These are phyloP conservation scores for Condylura cristata DNA, from an alignment of 2,113 vertebrate genomes.

Conservation along the genomic window DNA sequence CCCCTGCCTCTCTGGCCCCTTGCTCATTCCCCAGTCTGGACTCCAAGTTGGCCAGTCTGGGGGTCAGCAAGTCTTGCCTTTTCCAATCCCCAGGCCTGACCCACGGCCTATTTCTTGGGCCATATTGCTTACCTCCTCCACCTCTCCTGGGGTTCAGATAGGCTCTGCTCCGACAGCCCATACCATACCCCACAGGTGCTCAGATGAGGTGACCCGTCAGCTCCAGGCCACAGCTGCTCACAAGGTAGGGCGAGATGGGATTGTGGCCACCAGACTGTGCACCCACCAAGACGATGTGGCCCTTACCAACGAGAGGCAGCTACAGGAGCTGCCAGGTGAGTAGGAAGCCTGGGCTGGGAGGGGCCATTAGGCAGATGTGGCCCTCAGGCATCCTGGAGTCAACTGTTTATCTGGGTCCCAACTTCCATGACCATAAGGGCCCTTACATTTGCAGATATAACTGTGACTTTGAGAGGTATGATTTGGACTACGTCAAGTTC, in stretches of 20 bases:
- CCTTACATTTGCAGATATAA: background rate
- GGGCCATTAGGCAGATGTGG: background rate
- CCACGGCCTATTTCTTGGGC: background rate
- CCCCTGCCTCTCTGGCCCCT: background rate
- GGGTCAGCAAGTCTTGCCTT: background rate
- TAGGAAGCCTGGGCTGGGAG: background rate
- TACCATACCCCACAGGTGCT: constrained; percentile 87
- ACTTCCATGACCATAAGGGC: background rate
- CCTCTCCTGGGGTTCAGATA: background rate
- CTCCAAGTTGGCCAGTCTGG: background rate
- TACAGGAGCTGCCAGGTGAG: constrained; percentile 93
- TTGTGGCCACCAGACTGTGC: constrained; percentile 96
- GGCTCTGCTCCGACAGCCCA: constrained; percentile 36
- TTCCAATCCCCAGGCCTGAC: background rate
- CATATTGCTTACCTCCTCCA: background rate
- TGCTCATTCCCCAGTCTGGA: background rate
- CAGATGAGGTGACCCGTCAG: constrained; percentile 90
- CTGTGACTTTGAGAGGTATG: background rate
- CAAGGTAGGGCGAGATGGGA: constrained; percentile 92
- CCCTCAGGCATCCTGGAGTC: background rate
- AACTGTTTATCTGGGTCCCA: background rate
- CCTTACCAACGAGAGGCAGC: constrained; percentile 91
- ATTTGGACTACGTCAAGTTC: background rate
- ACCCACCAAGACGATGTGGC: constrained; percentile 98
- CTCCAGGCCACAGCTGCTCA: constrained; percentile 89